A percentile compares a stretch with the other conserved stretches of the same genome.
Conservation (phyloP, 2,797 vertebrate genomes). For the Serranus cabrilla region DNA sequence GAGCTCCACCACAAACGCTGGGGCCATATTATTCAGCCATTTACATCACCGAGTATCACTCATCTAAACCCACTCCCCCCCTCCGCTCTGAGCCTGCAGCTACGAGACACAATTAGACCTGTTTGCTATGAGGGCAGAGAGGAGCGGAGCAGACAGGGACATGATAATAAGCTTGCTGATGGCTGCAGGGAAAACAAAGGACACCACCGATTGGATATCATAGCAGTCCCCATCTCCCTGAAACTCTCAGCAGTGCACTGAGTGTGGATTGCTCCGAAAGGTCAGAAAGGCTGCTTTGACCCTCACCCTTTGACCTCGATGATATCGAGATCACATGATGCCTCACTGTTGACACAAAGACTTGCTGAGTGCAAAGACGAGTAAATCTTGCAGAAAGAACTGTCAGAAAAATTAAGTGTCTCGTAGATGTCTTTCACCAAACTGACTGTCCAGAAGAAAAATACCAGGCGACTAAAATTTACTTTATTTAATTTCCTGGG, state of each 20-base stretch:
- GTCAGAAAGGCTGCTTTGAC: slow-evolving; percentile 62
- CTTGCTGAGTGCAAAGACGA: slow-evolving; percentile 18
- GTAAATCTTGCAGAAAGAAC: slow-evolving; percentile 27
- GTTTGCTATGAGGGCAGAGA: slow-evolving; percentile 84
- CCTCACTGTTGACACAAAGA: slow-evolving; percentile 37
- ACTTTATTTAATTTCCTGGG: background rate
- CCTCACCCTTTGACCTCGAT: slow-evolving; percentile 56
- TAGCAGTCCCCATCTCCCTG: slow-evolving; percentile 61
- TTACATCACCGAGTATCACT: slow-evolving; percentile 86
- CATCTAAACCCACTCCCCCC: slow-evolving; percentile 69
- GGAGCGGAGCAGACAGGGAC: slow-evolving; percentile 76
- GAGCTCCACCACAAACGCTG: slow-evolving; percentile 77
- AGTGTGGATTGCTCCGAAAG: slow-evolving; percentile 44
- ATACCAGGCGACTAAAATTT: slow-evolving; percentile 10
- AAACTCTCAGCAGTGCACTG: slow-evolving; percentile 41
- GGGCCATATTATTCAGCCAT: slow-evolving; percentile 87
- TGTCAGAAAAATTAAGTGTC: slow-evolving; percentile 15
- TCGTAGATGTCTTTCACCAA: slow-evolving; percentile 9
- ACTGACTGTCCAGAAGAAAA: background rate
- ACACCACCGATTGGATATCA: slow-evolving; percentile 70
- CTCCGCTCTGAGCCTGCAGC: slow-evolving; percentile 73
- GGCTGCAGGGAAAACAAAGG: slow-evolving; percentile 78
- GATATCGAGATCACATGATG: slow-evolving; percentile 34
- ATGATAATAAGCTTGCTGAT: slow-evolving; percentile 83
- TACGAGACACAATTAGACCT: slow-evolving; percentile 82